phyloP scores from a whole-genome alignment of 2,888 invertebrate species.

The Cephus sareptanus region DNA sequence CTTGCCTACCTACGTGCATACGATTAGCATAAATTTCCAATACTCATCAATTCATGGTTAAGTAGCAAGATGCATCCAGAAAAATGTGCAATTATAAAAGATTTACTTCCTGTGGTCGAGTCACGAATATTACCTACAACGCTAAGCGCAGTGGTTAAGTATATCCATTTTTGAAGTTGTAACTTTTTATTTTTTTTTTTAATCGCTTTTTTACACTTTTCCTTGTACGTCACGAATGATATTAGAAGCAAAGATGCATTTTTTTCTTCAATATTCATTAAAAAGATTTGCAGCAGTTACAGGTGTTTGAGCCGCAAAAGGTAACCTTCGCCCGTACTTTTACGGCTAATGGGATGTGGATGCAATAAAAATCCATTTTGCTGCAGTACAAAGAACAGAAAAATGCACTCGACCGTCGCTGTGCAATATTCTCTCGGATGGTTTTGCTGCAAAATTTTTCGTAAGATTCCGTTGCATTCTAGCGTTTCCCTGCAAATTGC shows the following conservation, averaged over 20 bases:
- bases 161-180: not conserved
- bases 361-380: not conserved
- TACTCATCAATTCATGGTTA: not conserved
- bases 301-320: slow-evolving; percentile 19
- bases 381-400: not conserved
- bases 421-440: not conserved
- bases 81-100: not conserved
- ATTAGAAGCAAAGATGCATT: not conserved
- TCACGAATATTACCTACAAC: not conserved
- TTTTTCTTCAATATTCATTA: slow-evolving; percentile 13
- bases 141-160: not conserved
- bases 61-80: not conserved
- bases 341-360: slow-evolving; percentile 17
- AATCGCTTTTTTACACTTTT: not conserved
- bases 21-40: not conserved
- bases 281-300: slow-evolving; percentile 7
- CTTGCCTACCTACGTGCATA: not conserved
- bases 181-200: slow-evolving; percentile 9
- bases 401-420: not conserved
- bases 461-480: not conserved
- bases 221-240: slow-evolving; percentile 3
- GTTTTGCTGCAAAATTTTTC: not conserved
- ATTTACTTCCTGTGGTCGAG: not conserved
- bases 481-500: not conserved
- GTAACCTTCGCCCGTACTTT: slow-evolving; percentile 25